Conservation (phyloP, 2,797 vertebrate genomes). For the Rachycentron canadum region DNA sequence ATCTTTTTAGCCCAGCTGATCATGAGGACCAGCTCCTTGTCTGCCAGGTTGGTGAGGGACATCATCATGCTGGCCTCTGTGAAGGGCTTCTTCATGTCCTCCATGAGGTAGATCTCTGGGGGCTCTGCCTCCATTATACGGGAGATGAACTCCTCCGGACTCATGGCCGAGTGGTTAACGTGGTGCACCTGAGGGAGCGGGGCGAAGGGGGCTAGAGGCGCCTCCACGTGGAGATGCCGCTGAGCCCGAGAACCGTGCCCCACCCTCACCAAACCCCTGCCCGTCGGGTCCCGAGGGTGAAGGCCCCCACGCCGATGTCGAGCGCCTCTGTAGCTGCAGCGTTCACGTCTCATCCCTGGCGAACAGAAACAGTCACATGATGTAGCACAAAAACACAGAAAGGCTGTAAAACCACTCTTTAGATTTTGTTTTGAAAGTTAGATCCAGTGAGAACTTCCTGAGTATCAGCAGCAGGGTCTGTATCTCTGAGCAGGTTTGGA, state of each 20-base stretch:
- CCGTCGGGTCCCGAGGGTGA: conserved; percentile 71
- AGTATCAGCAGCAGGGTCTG: neutral
- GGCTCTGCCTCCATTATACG: conserved; percentile 94
- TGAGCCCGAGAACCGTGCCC: conserved; percentile 69
- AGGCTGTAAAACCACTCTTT: neutral
- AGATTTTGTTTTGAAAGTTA: neutral
- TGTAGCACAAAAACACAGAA: neutral
- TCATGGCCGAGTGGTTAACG: conserved; percentile 78
- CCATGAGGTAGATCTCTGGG: conserved; percentile 91
- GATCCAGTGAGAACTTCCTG: neutral
- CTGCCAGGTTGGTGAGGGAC: conserved; percentile 96
- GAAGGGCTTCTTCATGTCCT: conserved; percentile 91
- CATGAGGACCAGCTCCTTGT: conserved; percentile 97
- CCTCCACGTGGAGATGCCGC: conserved; percentile 73
- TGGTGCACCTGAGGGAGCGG: conserved; percentile 66
- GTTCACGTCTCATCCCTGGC: conserved; percentile 92
- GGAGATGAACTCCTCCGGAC: conserved; percentile 92
- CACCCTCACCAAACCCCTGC: conserved; percentile 48
- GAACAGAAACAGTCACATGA: neutral
- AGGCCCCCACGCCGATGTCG: conserved; percentile 84
- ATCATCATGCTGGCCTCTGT: conserved; percentile 97
- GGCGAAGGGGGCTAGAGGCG: conserved; percentile 58
- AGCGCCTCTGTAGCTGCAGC: conserved; percentile 89
- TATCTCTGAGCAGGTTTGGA: neutral
- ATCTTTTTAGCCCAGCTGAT: conserved; percentile 90